Base-by-base conservation (phyloP, 1,140 invertebrate genomes). In the Maconellicoccus hirsutus region DNA sequence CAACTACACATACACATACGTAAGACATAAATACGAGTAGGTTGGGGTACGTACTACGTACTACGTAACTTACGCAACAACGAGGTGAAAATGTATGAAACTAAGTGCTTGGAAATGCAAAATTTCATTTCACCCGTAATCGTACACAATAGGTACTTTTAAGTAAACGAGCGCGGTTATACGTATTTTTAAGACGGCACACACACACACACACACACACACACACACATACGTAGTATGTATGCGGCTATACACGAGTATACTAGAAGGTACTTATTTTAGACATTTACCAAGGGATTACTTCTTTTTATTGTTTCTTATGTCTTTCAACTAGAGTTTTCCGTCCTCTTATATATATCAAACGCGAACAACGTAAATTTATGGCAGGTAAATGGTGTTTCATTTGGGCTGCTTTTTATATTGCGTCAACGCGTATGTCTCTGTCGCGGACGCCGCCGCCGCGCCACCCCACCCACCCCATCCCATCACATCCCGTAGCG, bases 281-380 rank as follows among this genome's bases (percentile, higher is more conserved):
- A 52, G 42, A 52, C 42, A 52, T 52, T 52, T 52, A 52, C 42
- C 42, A 52, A 16, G 42, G 42, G 42, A 52, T 52, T 52, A 52
- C 42, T 52, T 52, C 42, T 52, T 52, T 52, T 52, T 52, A 52
- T 52, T 52, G 42, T 52, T 52, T 52, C n/a, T 16, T 52, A 52
- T 52, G 42, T 52, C 42, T 52, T 52, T 52, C 10, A 52, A 52
- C 42, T 52, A 2, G 12, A 52, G 42, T 52, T 52, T 19, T 52
- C n/a, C 42, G 42, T 52, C 42, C 42, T 52, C n/a, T 52, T 52
- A 8, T 52, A 16, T 52, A 52, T 52, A 33, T 33, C 29, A 19
- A 52, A 52, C 10, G n/a, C n/a, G 42, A 52, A 52, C 42, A 52
- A 19, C n/a, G 42, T 16, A 52, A 52, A 52, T 52, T 52, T 52